Evolutionary conservation across 92 coral and sea anemone genomes (phyloP).

Genomic region (Zoanthus solanderi): DNA sequence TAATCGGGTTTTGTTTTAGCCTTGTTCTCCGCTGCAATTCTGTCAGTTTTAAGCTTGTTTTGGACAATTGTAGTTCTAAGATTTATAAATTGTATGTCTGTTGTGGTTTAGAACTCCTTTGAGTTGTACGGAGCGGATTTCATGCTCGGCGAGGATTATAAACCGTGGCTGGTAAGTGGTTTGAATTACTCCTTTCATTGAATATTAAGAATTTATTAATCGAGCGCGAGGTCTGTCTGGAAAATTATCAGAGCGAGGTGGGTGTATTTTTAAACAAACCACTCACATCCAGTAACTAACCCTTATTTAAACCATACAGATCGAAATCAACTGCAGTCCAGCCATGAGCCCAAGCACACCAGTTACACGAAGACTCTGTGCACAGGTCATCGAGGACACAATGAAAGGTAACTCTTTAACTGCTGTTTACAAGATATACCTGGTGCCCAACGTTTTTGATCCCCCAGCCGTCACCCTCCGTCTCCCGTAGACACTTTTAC

Average conservation of each 20-base stretch:
- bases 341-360: constrained; percentile 97
- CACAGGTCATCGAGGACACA: constrained; percentile 95
- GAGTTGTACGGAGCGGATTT: constrained; percentile 98
- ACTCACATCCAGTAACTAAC: too few species aligned
- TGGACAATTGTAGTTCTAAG: background rate
- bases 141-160: constrained; percentile 90
- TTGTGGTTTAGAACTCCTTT: constrained; percentile 82
- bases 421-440: background rate
- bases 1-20: too few species aligned
- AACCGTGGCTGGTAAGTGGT: constrained; percentile 96
- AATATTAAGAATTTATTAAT: too few species aligned
- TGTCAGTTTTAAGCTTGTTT: too few species aligned
- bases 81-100: background rate
- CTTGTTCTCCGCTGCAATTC: too few species aligned
- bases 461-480: too few species aligned
- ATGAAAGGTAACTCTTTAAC: constrained; percentile 82
- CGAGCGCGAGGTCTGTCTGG: too few species aligned
- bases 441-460: too few species aligned
- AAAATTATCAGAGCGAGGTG: too few species aligned
- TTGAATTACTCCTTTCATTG: background rate
- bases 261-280: too few species aligned
- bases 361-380: constrained; percentile 91
- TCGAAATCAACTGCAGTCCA: constrained; percentile 98
- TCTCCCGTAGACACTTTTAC: too few species aligned
- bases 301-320: constrained; percentile 46